Base-by-base conservation (phyloP, 2,797 vertebrate genomes). In the Anguilla marmorata region DNA sequence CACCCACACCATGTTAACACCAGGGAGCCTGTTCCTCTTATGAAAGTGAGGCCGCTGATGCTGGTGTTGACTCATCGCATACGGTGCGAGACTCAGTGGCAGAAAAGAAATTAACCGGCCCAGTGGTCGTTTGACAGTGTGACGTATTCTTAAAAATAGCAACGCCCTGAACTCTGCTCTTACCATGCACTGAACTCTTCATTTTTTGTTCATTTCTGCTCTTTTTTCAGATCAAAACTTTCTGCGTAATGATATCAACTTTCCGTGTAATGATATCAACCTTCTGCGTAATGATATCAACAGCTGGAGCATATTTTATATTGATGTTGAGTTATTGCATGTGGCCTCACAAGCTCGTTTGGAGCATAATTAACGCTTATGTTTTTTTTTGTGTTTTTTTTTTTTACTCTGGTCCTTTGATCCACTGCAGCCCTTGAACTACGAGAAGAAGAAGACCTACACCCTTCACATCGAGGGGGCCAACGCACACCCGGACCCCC, bases 391-490 rank as follows among this genome's bases (percentile, higher is more conserved):
- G 5, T 66, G 19, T 2, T 66, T n/a, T 24, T 45, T 86, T 79
- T 85, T 66, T 19, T 41, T 16, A 27, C 74, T 87, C 52, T 69
- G 16, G 37, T 86, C 11, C 9, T 69, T 21, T 27, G 45, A 66
- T 3, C 41, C 30, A 2, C 14, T 69, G 90, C 94, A 99, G 99
- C 97, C 97, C 0, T 95, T 99, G 90, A 98, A 99, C 94, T 99
- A 97, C 76, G 99, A 99, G 94, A 98, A 97, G 90, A 99, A 99
- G 97, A 99, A 97, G 93, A 97, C 96, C 9, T 99, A 99, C 90
- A 98, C 96, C 0, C 97, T 99, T 86, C 98, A 98, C 91, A 99
- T 99, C 9, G 97, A 98, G 93, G 99, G 97, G 83, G 95, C 94
- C 48, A 99, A 99, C 80, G 98, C 97, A n/a, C 97, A 99, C 11